phyloP scores from a whole-genome alignment of 2,113 vertebrate genomes.

The Oreochromis aureus region DNA sequence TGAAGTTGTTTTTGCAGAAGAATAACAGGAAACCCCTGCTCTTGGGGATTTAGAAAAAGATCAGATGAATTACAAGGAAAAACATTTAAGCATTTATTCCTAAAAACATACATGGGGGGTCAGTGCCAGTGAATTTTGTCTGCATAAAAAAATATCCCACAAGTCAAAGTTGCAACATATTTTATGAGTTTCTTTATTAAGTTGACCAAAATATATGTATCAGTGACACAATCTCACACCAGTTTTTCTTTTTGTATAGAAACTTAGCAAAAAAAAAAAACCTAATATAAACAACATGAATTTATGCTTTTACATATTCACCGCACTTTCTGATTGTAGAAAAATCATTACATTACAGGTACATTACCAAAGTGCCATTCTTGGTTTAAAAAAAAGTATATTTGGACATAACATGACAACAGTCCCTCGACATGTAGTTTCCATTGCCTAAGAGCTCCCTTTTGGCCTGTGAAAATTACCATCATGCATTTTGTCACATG shows the following conservation, averaged over 20 bases:
- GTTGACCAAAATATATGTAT: constrained; percentile 50
- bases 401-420: constrained; percentile 21
- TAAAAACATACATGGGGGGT: background rate
- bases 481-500: background rate
- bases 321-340: constrained; percentile 41
- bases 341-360: constrained; percentile 30
- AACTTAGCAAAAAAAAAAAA: constrained; percentile 33
- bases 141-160: background rate
- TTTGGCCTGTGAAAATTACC: constrained; percentile 22
- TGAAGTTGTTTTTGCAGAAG: constrained; percentile 5
- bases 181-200: constrained; percentile 38
- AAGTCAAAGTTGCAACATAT: background rate
- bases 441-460: constrained; percentile 20
- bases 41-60: background rate
- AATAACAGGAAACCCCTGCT: constrained; percentile 8
- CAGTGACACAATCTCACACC: constrained; percentile 50
- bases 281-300: constrained; percentile 35
- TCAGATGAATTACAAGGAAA: background rate
- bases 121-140: background rate
- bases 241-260: constrained; percentile 10
- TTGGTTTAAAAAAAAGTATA: background rate
- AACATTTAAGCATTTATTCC: background rate
- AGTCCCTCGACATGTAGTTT: constrained; percentile 13
- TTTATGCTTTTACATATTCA: constrained; percentile 40
- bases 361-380: constrained; percentile 43